Percentiles rank a stretch among this genome's conserved stretches.
phyloP scores from a whole-genome alignment of 1,140 invertebrate genomes.

The Fragariocoptes setiger region DNA sequence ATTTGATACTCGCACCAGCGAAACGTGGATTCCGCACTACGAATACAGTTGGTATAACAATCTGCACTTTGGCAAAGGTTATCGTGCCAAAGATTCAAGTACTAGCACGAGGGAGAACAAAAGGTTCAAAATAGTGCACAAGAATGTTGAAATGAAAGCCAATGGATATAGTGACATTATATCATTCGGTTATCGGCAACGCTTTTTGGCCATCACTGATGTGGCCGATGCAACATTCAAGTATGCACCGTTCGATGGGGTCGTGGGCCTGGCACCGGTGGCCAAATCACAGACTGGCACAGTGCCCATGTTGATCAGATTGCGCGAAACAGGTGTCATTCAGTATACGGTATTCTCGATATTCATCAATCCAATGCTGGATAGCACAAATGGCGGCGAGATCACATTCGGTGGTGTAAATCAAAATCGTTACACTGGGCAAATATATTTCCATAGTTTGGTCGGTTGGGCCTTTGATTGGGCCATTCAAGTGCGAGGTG shows the following conservation, averaged over 20 bases:
- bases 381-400: background rate
- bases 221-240: background rate
- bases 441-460: background rate
- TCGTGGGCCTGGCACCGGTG: background rate
- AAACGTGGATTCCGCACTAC: background rate
- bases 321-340: background rate
- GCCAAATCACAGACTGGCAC: background rate
- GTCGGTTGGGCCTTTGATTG: background rate
- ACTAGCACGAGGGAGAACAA: background rate
- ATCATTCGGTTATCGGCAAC: background rate
- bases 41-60: background rate
- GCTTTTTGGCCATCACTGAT: background rate
- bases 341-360: background rate
- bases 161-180: background rate
- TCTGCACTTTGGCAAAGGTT: background rate
- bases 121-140: background rate
- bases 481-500: background rate
- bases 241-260: background rate
- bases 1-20: background rate
- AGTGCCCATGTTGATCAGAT: background rate
- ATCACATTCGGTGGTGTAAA: background rate
- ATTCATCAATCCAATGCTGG: background rate
- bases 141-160: background rate
- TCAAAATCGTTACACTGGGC: background rate
- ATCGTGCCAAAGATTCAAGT: background rate